phyloP scores from a whole-genome alignment of 2,888 invertebrate species.

The Pyrocoelia pectoralis region DNA sequence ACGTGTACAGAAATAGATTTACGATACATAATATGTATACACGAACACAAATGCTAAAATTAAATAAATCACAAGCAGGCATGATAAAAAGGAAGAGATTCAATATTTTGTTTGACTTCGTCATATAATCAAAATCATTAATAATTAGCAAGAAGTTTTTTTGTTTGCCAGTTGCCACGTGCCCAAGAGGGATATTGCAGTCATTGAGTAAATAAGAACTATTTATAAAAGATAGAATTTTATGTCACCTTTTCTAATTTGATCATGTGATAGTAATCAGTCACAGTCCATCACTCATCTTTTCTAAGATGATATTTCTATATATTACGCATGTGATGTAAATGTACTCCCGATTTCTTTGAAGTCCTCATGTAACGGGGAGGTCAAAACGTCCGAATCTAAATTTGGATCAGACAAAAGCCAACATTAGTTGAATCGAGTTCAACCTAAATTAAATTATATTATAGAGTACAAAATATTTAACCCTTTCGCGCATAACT shows the following conservation, averaged over 20 bases:
- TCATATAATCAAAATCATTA: too few relatives aligned
- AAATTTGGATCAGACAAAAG: conserved; percentile 31
- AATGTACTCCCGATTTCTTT: conserved; percentile 43
- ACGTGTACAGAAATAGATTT: conserved; percentile 36
- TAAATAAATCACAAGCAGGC: conserved; percentile 44
- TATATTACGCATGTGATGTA: conserved; percentile 45
- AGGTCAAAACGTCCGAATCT: conserved; percentile 13
- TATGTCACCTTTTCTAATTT: conserved; percentile 40
- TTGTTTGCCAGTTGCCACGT: neutral
- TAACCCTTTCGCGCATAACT: too few relatives aligned
- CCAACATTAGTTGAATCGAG: conserved; percentile 33
- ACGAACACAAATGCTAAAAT: conserved; percentile 43
- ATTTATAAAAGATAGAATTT: conserved; percentile 7
- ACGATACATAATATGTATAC: conserved; percentile 33
- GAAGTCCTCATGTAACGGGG: conserved; percentile 23
- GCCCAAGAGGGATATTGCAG: neutral
- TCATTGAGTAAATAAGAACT: conserved; percentile 7
- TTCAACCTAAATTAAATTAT: conserved; percentile 34
- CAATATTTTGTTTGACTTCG: too few relatives aligned
- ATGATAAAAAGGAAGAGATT: neutral
- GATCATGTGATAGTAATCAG: conserved; percentile 57
- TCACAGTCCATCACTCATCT: conserved; percentile 56
- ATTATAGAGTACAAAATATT: conserved; percentile 29
- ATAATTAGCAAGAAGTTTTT: too few relatives aligned
- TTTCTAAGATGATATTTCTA: conserved; percentile 44